These are phyloP conservation scores for Dascyllus trimaculatus DNA, from an alignment of 2,113 vertebrate species.

Conservation along the genomic window DNA sequence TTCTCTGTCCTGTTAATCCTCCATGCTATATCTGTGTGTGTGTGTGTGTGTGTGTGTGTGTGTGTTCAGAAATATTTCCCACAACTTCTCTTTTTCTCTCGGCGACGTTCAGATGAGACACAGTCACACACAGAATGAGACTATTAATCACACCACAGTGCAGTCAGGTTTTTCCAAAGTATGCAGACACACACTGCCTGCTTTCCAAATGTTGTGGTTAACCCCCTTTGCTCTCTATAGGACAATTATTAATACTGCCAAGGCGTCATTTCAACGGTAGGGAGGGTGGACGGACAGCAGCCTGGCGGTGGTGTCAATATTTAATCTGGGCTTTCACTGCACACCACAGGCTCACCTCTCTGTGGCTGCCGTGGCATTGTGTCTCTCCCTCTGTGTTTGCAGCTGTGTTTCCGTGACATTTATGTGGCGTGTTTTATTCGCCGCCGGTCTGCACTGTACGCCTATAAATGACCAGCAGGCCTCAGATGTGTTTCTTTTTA, in stretches of 20 bases:
- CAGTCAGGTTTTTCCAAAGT: slow-evolving; percentile 34
- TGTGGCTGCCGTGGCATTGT: background rate
- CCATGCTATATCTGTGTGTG: background rate
- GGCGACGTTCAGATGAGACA: background rate
- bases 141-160: slow-evolving; percentile 29
- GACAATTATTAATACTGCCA: slow-evolving; percentile 26
- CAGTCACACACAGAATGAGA: slow-evolving; percentile 6
- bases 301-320: slow-evolving; percentile 17
- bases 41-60: no score
- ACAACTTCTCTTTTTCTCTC: slow-evolving; percentile 13
- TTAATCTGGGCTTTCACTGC: slow-evolving; percentile 6
- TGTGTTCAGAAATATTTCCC: slow-evolving; percentile 16
- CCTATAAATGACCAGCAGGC: slow-evolving; percentile 31
- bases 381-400: slow-evolving; percentile 17
- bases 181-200: slow-evolving; percentile 1
- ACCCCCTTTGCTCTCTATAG: slow-evolving; percentile 1
- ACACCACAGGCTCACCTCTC: background rate
- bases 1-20: background rate
- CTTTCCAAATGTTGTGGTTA: no score
- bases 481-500: slow-evolving; percentile 13
- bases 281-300: background rate
- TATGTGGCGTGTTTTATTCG: slow-evolving; percentile 34
- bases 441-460: background rate
- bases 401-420: slow-evolving; percentile 53
- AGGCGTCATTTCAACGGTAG: background rate